phyloP scores from a whole-genome alignment of 2,888 invertebrate genomes.

The Orthosia gothica region DNA sequence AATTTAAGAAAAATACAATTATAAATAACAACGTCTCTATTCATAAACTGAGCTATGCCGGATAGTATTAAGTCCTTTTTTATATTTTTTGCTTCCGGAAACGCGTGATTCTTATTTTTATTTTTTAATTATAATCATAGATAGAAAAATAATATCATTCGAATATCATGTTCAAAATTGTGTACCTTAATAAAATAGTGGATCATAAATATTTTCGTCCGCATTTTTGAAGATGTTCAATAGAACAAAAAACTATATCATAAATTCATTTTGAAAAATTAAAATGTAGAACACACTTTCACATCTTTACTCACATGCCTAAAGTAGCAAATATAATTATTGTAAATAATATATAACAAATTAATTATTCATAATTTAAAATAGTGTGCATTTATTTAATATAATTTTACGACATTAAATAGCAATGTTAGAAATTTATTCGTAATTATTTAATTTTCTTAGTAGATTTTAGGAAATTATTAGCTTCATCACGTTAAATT shows the following conservation, averaged over 20 bases:
- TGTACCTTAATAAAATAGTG: conserved; percentile 60
- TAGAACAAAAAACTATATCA: conserved; percentile 38
- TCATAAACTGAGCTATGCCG: conserved; percentile 88
- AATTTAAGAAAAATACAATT: conserved; percentile 67
- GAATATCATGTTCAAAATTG: conserved; percentile 62
- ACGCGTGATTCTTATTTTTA: conserved; percentile 70
- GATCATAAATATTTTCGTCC: conserved; percentile 48
- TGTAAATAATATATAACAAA: conserved; percentile 57
- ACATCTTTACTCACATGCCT: conserved; percentile 53
- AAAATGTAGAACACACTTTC: conserved; percentile 43
- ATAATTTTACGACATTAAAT: not conserved
- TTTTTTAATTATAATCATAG: conserved; percentile 66
- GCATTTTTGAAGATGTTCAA: conserved; percentile 25
- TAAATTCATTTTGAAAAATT: conserved; percentile 45
- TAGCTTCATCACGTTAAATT: conserved; percentile 25
- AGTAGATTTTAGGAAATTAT: not conserved
- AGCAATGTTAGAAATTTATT: not conserved
- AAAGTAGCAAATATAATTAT: conserved; percentile 50
- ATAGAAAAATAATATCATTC: conserved; percentile 64
- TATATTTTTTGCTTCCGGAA: conserved; percentile 78
- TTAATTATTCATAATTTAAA: conserved; percentile 13
- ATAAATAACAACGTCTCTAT: conserved; percentile 83
- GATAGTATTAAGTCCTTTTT: conserved; percentile 78
- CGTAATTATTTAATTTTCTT: conserved; percentile 10
- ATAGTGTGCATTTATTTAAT: conserved; percentile 26